These are phyloP conservation scores for Abrostola tripartita DNA, from an alignment of 2,888 invertebrate genomes.

Conservation along the genomic window DNA sequence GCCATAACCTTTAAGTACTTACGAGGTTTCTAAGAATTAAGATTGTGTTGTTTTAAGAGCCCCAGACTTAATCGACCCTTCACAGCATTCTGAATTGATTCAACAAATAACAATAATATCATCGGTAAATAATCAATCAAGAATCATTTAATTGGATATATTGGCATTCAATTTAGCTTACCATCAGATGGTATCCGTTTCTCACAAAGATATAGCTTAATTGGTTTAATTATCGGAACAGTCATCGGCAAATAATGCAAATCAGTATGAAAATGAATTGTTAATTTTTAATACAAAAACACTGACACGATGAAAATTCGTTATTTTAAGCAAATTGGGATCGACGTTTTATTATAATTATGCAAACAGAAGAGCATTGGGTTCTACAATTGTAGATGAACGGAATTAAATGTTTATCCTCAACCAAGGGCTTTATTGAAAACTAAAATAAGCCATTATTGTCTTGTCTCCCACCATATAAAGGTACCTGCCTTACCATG, in stretches of 20 bases:
- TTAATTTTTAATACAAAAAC: slow-evolving; percentile 1
- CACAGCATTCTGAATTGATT: no score
- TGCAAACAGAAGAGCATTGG: slow-evolving; percentile 36
- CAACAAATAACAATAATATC: no score
- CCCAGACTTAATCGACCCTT: no score
- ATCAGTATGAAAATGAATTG: not conserved
- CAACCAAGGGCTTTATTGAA: not conserved
- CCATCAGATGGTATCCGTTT: not conserved
- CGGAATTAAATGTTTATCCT: slow-evolving; percentile 8
- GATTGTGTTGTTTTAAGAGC: no score
- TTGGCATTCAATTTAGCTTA: no score
- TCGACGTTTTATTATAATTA: slow-evolving; percentile 36
- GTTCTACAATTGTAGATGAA: slow-evolving; percentile 19
- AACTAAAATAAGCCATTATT: no score
- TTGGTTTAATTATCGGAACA: not conserved
- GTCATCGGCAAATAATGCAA: slow-evolving; percentile 3
- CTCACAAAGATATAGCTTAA: not conserved
- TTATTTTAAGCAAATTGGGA: slow-evolving; percentile 21
- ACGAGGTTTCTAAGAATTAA: no score
- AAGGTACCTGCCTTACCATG: no score
- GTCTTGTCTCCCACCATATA: no score
- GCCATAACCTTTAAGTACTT: no score
- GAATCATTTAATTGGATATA: no score
- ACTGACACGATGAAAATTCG: slow-evolving; percentile 31
- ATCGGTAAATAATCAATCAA: no score